These are phyloP conservation scores for Crematogaster levior DNA, from an alignment of 2,888 invertebrate species.

Conservation along the genomic window DNA sequence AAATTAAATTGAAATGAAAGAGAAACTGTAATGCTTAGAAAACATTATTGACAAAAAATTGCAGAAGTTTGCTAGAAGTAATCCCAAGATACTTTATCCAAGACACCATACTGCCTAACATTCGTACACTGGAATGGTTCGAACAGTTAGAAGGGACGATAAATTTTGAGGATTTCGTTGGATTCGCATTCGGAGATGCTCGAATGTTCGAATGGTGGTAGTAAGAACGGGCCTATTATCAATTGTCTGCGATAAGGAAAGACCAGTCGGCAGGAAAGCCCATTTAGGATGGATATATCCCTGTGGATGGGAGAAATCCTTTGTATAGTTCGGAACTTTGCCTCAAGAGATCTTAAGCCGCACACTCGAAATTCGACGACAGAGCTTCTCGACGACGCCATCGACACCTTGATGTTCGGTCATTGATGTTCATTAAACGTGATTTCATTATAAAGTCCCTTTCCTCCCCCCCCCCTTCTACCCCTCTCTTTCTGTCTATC, in stretches of 20 bases:
- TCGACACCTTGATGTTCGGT: slow-evolving; percentile 58
- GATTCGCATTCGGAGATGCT: slow-evolving; percentile 42
- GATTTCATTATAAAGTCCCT: slow-evolving; percentile 27
- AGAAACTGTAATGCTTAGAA: neutral
- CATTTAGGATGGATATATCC: slow-evolving; percentile 59
- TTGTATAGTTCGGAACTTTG: slow-evolving; percentile 53
- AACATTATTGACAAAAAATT: slow-evolving; percentile 56
- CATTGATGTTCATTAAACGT: slow-evolving; percentile 51
- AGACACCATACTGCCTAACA: slow-evolving; percentile 19
- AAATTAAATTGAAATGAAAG: slow-evolving; percentile 2
- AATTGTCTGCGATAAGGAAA: slow-evolving; percentile 62
- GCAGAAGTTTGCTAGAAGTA: slow-evolving; percentile 60
- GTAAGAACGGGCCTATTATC: slow-evolving; percentile 60
- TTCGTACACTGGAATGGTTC: slow-evolving; percentile 44
- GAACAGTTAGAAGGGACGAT: slow-evolving; percentile 49
- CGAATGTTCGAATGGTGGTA: slow-evolving; percentile 29
- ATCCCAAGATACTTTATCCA: slow-evolving; percentile 35
- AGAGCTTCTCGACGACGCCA: slow-evolving; percentile 26
- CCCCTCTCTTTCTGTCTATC: neutral
- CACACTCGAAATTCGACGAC: slow-evolving; percentile 54
- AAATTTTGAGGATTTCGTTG: slow-evolving; percentile 63
- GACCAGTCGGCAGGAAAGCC: slow-evolving; percentile 52
- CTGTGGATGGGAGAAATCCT: slow-evolving; percentile 30
- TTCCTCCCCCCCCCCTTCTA: neutral
- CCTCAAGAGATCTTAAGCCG: slow-evolving; percentile 39